These are phyloP conservation scores for Azorinus chamasolen DNA, from an alignment of 2,888 invertebrate species.

Conservation along the genomic window DNA sequence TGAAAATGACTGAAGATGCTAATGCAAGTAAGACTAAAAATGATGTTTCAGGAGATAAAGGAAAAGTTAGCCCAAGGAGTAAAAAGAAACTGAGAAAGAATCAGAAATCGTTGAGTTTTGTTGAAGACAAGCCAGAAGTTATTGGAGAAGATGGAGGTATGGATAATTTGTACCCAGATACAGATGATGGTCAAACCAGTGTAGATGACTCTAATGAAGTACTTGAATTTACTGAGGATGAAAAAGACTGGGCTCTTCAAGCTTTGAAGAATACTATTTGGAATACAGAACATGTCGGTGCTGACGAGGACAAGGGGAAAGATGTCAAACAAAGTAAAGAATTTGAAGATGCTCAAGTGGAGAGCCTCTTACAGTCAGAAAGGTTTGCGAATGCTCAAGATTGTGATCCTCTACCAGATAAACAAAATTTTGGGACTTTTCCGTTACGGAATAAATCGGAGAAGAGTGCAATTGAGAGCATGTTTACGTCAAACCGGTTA, in stretches of 20 bases:
- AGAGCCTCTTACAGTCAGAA: conserved; percentile 70
- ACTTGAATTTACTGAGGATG: conserved; percentile 76
- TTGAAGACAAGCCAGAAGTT: conserved; percentile 69
- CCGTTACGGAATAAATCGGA: conserved; percentile 71
- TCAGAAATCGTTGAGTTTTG: conserved; percentile 61
- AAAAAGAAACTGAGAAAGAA: conserved; percentile 47
- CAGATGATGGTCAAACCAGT: conserved; percentile 32
- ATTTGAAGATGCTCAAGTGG: conserved; percentile 77
- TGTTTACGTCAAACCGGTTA: conserved; percentile 49
- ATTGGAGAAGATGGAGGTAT: conserved; percentile 81
- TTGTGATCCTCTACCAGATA: conserved; percentile 65
- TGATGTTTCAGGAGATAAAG: conserved; percentile 2
- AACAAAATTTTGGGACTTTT: conserved; percentile 75
- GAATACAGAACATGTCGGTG: conserved; percentile 76
- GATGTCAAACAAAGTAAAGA: conserved; percentile 70
- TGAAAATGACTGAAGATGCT: conserved; percentile 5
- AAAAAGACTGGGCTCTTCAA: conserved; percentile 79
- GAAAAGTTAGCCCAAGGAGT: conserved; percentile 42
- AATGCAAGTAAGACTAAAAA: conserved; percentile 14
- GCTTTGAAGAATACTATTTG: conserved; percentile 80
- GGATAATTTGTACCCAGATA: conserved; percentile 72
- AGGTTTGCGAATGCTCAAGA: conserved; percentile 73
- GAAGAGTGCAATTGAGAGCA: conserved; percentile 56
- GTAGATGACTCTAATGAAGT: conserved; percentile 55
- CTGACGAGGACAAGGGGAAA: conserved; percentile 69